Conservation (phyloP, 2,113 vertebrate genomes). For the Leucoraja erinaceus region DNA sequence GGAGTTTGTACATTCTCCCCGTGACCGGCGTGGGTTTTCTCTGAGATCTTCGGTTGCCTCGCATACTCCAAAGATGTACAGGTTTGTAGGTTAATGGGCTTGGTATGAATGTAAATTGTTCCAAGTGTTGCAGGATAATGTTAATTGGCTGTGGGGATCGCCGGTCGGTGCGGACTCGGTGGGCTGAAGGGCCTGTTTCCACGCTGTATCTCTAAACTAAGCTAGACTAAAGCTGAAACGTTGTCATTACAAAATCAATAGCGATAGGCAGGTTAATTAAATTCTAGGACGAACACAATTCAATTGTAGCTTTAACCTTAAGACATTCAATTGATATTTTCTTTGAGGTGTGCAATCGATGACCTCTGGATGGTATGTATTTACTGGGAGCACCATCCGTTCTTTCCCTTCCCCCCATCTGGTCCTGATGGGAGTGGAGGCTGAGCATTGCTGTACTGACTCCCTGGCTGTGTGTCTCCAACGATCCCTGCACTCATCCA, state of each 20-base stretch:
- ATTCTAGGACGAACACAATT: not conserved
- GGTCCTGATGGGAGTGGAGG: not conserved
- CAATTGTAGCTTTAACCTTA: not conserved
- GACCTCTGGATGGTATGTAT: not conserved
- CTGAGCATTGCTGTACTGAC: not conserved
- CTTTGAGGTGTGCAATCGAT: not conserved
- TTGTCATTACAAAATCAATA: not conserved
- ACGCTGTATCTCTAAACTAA: too few relatives aligned
- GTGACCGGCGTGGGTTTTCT: too few relatives aligned
- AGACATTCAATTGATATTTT: slow-evolving; percentile 2
- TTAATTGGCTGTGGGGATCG: too few relatives aligned
- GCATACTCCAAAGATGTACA: too few relatives aligned
- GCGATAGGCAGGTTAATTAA: slow-evolving; percentile 16
- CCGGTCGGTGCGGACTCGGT: too few relatives aligned
- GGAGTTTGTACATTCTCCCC: too few relatives aligned
- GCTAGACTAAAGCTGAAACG: not conserved
- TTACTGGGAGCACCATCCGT: not conserved
- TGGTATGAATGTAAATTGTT: too few relatives aligned
- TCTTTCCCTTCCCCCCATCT: not conserved
- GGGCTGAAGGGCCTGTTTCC: too few relatives aligned
- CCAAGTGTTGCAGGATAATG: too few relatives aligned
- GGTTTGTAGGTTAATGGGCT: too few relatives aligned
- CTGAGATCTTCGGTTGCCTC: too few relatives aligned
- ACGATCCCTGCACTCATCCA: not conserved
- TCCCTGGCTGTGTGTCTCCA: not conserved